Evolutionary conservation across 2,113 vertebrate species (phyloP).

Genomic region (Odontesthes bonariensis): DNA sequence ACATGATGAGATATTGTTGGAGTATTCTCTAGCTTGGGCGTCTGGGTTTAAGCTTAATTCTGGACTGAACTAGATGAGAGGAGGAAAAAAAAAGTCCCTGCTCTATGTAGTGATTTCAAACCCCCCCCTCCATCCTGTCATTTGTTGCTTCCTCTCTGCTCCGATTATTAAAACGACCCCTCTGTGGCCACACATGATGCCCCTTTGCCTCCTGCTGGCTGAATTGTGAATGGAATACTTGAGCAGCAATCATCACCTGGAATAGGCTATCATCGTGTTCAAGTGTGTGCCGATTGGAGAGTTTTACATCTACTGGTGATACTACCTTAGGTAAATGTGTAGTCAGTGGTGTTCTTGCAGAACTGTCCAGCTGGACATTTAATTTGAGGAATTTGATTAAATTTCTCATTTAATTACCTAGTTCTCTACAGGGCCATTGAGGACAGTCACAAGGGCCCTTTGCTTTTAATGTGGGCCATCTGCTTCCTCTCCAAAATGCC

Average conservation of each 20-base stretch:
- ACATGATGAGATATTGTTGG: slow-evolving; percentile 26
- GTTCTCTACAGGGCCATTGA: slow-evolving; percentile 85
- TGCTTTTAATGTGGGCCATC: slow-evolving; percentile 85
- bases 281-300: slow-evolving; percentile 76
- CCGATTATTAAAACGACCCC: slow-evolving; percentile 77
- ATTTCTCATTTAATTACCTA: slow-evolving; percentile 87
- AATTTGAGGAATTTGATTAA: slow-evolving; percentile 88
- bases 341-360: slow-evolving; percentile 80
- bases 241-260: slow-evolving; percentile 82
- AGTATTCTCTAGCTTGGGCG: not conserved
- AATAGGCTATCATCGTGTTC: slow-evolving; percentile 68
- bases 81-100: not conserved
- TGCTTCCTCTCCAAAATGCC: slow-evolving; percentile 82
- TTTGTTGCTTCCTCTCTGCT: slow-evolving; percentile 61
- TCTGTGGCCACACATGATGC: slow-evolving; percentile 70
- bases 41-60: not conserved
- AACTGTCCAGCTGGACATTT: slow-evolving; percentile 87
- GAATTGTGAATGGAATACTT: slow-evolving; percentile 83
- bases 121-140: slow-evolving; percentile 35
- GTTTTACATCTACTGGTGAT: slow-evolving; percentile 74
- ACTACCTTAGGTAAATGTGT: slow-evolving; percentile 78
- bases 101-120: slow-evolving; percentile 24
- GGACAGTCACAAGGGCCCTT: slow-evolving; percentile 84
- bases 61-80: not conserved
- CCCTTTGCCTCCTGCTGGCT: slow-evolving; percentile 80